Conservation (phyloP, 2,113 vertebrate genomes). For the Lagopus muta region DNA sequence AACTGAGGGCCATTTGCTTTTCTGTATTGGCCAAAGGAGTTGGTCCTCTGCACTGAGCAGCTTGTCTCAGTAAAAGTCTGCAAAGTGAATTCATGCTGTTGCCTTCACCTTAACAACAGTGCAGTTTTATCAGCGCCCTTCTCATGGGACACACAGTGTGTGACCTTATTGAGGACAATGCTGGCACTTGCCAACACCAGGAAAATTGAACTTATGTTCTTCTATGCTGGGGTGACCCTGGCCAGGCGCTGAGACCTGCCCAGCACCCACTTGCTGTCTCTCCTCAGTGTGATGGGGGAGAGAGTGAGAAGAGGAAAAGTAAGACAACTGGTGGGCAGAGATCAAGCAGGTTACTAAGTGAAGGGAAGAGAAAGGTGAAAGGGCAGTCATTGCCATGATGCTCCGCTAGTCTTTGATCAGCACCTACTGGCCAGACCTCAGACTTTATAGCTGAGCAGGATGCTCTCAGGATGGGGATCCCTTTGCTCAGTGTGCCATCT, state of each 20-base stretch:
- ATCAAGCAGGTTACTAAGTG: not conserved
- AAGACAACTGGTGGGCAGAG: not conserved
- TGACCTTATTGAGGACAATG: not conserved
- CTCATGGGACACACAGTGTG: not conserved
- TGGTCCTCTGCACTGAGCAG: not conserved
- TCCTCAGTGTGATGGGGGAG: fast-evolving
- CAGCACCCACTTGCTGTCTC: fast-evolving
- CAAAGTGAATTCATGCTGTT: not conserved
- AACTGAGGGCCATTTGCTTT: not conserved
- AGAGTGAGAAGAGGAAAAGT: not conserved
- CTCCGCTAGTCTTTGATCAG: not conserved
- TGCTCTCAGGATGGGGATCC: not conserved
- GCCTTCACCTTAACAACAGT: not conserved
- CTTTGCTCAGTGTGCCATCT: not conserved
- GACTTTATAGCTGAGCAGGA: not conserved
- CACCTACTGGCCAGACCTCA: not conserved
- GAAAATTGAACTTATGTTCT: not conserved
- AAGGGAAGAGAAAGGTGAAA: not conserved
- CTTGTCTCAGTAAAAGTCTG: not conserved
- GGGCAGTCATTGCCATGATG: not conserved
- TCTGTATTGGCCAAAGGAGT: not conserved
- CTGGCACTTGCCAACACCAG: not conserved
- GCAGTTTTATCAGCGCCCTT: not conserved
- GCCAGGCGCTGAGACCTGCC: not conserved
- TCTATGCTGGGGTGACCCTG: not conserved